phyloP scores from a whole-genome alignment of 2,888 invertebrate genomes.

The Trachelus troglodyta region DNA sequence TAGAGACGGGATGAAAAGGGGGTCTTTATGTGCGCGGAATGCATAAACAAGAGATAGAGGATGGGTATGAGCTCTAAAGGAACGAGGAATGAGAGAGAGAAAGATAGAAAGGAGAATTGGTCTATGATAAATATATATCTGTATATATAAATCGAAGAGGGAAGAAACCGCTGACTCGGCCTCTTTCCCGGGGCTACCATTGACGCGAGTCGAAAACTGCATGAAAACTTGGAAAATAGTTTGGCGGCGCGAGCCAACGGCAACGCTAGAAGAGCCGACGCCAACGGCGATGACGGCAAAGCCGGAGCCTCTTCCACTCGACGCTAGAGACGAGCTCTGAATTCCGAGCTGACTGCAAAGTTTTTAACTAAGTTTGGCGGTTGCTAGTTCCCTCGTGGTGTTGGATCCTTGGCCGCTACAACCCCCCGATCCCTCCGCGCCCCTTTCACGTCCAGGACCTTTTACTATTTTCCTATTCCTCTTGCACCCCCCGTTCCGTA shows the following conservation, averaged over 20 bases:
- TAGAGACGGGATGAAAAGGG: no score
- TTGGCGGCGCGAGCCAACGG: slow-evolving; percentile 38
- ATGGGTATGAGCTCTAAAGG: no score
- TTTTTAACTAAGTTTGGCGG: slow-evolving; percentile 63
- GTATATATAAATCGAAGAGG: background rate
- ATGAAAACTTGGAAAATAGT: slow-evolving; percentile 59
- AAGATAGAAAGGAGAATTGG: no score
- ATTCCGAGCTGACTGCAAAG: slow-evolving; percentile 62
- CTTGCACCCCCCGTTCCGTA: slow-evolving; percentile 35
- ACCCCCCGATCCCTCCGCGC: slow-evolving; percentile 6
- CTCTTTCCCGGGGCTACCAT: slow-evolving; percentile 31
- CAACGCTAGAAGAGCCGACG: slow-evolving; percentile 11
- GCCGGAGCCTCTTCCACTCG: slow-evolving; percentile 12
- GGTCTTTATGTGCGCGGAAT: no score
- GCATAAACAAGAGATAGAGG: no score
- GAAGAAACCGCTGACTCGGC: slow-evolving; percentile 36
- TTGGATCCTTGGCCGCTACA: slow-evolving; percentile 12
- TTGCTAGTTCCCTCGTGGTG: slow-evolving; percentile 34
- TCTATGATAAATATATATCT: no score
- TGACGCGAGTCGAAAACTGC: slow-evolving; percentile 49
- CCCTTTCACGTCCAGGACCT: slow-evolving; percentile 6
- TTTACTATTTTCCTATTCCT: slow-evolving; percentile 24
- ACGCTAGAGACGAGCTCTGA: slow-evolving; percentile 44
- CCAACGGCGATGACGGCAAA: no score
- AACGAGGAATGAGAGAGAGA: no score